Percentiles rank a stretch among this genome's conserved stretches.
These are phyloP conservation scores for Zophobas atratus DNA, from an alignment of 1,140 invertebrate genomes.

Conservation along the genomic window DNA sequence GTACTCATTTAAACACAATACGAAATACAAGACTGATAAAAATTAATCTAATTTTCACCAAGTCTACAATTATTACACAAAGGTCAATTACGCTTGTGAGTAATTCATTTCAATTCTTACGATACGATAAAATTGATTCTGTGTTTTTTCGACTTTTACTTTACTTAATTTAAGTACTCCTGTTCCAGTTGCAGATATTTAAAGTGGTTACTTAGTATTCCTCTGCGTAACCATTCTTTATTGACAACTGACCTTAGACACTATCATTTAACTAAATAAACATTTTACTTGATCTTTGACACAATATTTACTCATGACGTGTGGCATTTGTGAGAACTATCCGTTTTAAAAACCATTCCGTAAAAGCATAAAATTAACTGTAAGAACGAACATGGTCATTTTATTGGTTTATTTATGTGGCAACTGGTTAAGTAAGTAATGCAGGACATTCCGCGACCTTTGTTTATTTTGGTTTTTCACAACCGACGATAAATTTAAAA, in stretches of 20 bases:
- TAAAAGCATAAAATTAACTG: neutral
- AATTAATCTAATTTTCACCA: too few species aligned
- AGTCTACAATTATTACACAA: too few species aligned
- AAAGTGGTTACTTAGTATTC: neutral
- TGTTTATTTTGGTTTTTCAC: too few species aligned
- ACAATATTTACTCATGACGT: constrained; percentile 13
- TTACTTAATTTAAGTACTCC: neutral
- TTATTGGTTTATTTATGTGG: too few species aligned
- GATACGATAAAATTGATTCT: neutral
- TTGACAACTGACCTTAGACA: constrained; percentile 31
- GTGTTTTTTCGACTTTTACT: neutral
- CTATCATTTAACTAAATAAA: constrained; percentile 20
- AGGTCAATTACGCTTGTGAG: too few species aligned
- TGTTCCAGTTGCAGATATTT: neutral
- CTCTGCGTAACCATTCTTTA: constrained; percentile 5
- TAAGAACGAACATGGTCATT: constrained; percentile 5
- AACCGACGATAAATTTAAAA: too few species aligned
- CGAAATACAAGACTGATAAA: too few species aligned
- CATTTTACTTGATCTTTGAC: constrained; percentile 36
- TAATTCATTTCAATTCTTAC: too few species aligned
- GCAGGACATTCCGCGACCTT: too few species aligned
- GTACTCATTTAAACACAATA: too few species aligned
- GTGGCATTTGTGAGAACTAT: neutral
- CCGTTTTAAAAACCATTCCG: too few species aligned
- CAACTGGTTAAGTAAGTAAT: too few species aligned